Percentiles rank a stretch among this genome's conserved stretches.
Evolutionary conservation across 2,797 vertebrate species (phyloP).

Genomic region (Sciaenops ocellatus): DNA sequence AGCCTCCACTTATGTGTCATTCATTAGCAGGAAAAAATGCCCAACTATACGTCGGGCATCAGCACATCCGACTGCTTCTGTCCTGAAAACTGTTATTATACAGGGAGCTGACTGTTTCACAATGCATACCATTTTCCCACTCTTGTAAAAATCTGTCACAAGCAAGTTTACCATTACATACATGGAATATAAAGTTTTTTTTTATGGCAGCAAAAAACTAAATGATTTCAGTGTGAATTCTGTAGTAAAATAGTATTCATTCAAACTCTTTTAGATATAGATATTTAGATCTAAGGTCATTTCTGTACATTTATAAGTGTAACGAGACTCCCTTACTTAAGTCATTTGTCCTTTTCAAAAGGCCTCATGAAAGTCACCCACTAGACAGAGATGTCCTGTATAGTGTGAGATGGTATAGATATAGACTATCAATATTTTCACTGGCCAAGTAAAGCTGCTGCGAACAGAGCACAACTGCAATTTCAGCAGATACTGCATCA

Average conservation of each 20-base stretch:
- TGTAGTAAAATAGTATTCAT: not conserved
- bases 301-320: not conserved
- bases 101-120: slow-evolving; percentile 2
- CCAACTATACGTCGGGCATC: slow-evolving; percentile 31
- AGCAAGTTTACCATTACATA: not conserved
- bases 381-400: slow-evolving; percentile 3
- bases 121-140: not conserved
- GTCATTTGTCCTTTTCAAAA: slow-evolving; percentile 49
- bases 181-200: not conserved
- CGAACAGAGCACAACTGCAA: slow-evolving; percentile 20
- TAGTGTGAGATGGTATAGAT: slow-evolving; percentile 24
- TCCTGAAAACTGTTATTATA: slow-evolving; percentile 6
- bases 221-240: not conserved
- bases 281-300: not conserved
- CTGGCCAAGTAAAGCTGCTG: slow-evolving; percentile 8
- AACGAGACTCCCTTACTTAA: slow-evolving; percentile 1
- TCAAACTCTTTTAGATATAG: slow-evolving; percentile 7
- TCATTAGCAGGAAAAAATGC: slow-evolving; percentile 44
- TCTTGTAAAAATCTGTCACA: slow-evolving; percentile 12
- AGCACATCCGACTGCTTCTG: slow-evolving; percentile 45
- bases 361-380: slow-evolving; percentile 39
- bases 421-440: slow-evolving; percentile 46
- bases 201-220: not conserved
- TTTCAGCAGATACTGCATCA: slow-evolving; percentile 56
- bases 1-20: slow-evolving; percentile 57